These are phyloP conservation scores for Psittacula derbiana DNA, from an alignment of 2,797 vertebrate genomes.

Conservation along the genomic window DNA sequence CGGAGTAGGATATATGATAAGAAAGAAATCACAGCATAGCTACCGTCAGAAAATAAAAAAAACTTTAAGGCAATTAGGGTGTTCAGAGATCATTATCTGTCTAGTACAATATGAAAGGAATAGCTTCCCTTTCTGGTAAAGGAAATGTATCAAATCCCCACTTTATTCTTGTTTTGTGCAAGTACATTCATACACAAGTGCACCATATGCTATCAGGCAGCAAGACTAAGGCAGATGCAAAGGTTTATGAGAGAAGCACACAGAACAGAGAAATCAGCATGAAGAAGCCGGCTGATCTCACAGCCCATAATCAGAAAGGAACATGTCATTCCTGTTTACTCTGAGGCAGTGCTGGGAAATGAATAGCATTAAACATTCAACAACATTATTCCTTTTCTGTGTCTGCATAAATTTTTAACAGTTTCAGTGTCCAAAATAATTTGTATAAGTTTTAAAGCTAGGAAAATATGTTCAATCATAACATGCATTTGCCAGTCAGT, in stretches of 20 bases:
- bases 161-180: background rate
- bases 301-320: constrained; percentile 33
- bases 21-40: constrained; percentile 32
- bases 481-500: background rate
- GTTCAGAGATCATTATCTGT: background rate
- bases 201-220: constrained; percentile 9
- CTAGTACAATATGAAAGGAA: background rate
- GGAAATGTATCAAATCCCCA: background rate
- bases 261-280: constrained; percentile 39
- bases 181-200: background rate
- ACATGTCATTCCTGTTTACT: constrained; percentile 59
- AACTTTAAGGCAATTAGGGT: background rate
- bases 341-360: constrained; percentile 17
- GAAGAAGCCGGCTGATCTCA: constrained; percentile 16
- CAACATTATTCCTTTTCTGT: constrained; percentile 34
- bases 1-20: background rate
- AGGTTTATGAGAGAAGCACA: constrained; percentile 28
- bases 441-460: constrained; percentile 40
- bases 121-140: background rate
- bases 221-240: background rate
- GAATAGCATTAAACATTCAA: constrained; percentile 67
- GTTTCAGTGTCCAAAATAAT: constrained; percentile 53
- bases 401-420: constrained; percentile 64
- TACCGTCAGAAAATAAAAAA: background rate
- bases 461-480: background rate